Conservation (phyloP, 2,113 vertebrate genomes). For the Chroicocephalus ridibundus region DNA sequence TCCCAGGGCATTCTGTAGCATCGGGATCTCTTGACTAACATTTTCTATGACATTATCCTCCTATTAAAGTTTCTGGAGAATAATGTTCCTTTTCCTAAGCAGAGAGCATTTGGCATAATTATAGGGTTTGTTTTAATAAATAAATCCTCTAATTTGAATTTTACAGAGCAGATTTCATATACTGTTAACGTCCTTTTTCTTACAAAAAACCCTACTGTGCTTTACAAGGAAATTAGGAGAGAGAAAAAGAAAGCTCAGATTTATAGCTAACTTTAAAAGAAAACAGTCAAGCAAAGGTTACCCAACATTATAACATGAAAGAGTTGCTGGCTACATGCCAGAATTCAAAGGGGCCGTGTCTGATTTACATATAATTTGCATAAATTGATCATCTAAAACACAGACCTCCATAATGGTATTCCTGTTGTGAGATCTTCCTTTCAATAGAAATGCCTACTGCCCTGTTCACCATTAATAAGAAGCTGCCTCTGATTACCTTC, state of each 20-base stretch:
- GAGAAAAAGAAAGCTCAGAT: background rate
- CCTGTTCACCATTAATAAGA: background rate
- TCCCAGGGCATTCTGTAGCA: background rate
- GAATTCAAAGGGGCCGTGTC: background rate
- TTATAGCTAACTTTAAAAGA: slow-evolving; percentile 18
- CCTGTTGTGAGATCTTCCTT: background rate
- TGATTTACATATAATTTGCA: slow-evolving; percentile 45
- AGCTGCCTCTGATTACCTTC: background rate
- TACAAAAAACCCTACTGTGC: background rate
- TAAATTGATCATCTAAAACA: background rate
- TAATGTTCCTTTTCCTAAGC: background rate
- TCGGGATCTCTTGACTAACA: background rate
- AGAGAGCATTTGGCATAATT: background rate
- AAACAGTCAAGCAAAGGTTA: slow-evolving; percentile 18
- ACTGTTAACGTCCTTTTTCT: background rate
- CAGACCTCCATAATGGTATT: background rate
- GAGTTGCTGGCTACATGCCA: background rate
- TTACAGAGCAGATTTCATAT: background rate
- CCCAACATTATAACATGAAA: background rate
- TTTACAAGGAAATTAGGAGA: slow-evolving; percentile 1
- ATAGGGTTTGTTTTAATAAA: background rate
- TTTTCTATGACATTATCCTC: background rate
- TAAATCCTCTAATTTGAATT: background rate
- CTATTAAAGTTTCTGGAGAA: background rate
- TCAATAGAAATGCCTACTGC: background rate